phyloP scores from a whole-genome alignment of 2,113 vertebrate genomes.

The Dryoscopus gambensis region DNA sequence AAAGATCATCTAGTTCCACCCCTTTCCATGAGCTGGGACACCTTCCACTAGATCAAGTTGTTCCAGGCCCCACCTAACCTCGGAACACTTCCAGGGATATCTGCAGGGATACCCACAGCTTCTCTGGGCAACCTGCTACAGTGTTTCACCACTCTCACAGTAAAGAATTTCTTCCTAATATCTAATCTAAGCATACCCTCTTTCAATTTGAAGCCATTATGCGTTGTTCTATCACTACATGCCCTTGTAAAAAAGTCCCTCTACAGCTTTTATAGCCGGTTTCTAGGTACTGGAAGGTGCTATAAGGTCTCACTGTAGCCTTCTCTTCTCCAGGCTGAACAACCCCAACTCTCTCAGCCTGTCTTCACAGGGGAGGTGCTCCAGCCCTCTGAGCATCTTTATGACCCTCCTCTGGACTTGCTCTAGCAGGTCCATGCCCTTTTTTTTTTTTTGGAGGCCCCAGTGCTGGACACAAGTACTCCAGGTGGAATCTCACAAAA shows the following conservation, averaged over 20 bases:
- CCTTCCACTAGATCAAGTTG: neutral
- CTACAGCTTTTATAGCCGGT: neutral
- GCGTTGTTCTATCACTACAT: neutral
- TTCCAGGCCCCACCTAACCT: neutral
- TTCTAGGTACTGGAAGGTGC: neutral
- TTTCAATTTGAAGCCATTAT: neutral
- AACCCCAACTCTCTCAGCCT: neutral
- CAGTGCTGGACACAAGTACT: neutral
- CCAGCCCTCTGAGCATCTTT: neutral
- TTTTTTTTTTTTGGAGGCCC: too few relatives aligned
- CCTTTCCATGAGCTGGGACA: neutral
- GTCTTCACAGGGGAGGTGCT: neutral
- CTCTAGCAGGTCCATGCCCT: neutral
- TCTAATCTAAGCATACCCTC: neutral
- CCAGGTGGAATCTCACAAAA: neutral
- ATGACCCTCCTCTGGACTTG: neutral
- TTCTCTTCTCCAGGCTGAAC: neutral
- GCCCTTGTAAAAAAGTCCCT: neutral
- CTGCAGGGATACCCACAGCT: neutral
- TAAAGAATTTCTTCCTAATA: neutral
- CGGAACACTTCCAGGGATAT: neutral
- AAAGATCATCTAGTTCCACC: neutral
- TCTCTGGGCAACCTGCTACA: neutral
- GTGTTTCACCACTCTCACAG: neutral
- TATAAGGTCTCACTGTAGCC: neutral